These are phyloP conservation scores for Blastobasis lacticolella DNA, from an alignment of 2,888 invertebrate genomes.

Conservation along the genomic window DNA sequence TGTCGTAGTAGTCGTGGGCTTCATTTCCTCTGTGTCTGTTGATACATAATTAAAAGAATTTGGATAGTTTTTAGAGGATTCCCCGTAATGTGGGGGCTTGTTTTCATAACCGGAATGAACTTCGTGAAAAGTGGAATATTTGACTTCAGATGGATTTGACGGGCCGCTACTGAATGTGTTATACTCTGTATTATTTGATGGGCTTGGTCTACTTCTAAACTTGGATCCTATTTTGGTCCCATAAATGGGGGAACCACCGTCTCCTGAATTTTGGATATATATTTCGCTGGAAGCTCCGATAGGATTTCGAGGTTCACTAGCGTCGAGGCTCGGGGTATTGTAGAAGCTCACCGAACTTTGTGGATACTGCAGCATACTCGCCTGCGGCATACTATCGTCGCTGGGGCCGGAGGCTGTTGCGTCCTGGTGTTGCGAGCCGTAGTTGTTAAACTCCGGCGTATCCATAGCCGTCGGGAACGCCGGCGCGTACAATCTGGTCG, in stretches of 20 bases:
- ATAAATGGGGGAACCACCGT: constrained; percentile 42
- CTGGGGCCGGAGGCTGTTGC: constrained; percentile 26
- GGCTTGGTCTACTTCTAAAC: constrained; percentile 32
- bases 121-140: constrained; percentile 29
- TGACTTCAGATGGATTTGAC: constrained; percentile 29
- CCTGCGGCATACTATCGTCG: constrained; percentile 31
- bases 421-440: constrained; percentile 32
- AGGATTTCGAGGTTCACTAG: constrained; percentile 28
- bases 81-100: constrained; percentile 29
- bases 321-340: constrained; percentile 35
- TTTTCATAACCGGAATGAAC: constrained; percentile 26
- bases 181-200: constrained; percentile 29
- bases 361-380: constrained; percentile 42
- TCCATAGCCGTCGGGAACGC: constrained; percentile 57
- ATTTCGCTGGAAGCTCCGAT: constrained; percentile 27
- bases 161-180: constrained; percentile 23
- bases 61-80: constrained; percentile 28
- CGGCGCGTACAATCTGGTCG: constrained; percentile 51
- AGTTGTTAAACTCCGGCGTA: constrained; percentile 37
- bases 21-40: constrained; percentile 25
- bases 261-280: constrained; percentile 26
- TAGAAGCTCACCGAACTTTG: constrained; percentile 38
- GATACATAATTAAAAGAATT: constrained; percentile 26
- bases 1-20: constrained; percentile 25
- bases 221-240: constrained; percentile 53